Conservation (phyloP, 1,140 invertebrate species). For the Ceratina australensis region DNA sequence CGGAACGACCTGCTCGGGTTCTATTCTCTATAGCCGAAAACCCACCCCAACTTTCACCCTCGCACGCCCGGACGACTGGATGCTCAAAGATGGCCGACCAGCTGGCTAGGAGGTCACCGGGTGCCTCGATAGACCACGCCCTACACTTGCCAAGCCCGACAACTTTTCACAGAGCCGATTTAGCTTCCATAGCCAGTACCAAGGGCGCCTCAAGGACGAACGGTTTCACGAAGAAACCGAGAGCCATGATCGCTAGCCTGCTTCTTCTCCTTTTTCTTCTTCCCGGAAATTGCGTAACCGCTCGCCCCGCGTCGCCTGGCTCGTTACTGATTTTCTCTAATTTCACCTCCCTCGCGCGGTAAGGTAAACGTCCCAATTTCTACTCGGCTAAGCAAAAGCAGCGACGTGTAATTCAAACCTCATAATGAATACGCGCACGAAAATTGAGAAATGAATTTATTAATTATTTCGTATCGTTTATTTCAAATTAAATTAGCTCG, state of each 20-base stretch:
- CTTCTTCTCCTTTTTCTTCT: no score
- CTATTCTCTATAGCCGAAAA: slow-evolving; percentile 42
- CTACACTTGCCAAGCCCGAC: slow-evolving; percentile 54
- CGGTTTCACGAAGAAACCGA: slow-evolving; percentile 20
- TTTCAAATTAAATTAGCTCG: no score
- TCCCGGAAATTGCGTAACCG: slow-evolving; percentile 56
- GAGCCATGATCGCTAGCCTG: slow-evolving; percentile 15
- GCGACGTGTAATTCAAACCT: no score
- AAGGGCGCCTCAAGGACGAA: slow-evolving; percentile 69
- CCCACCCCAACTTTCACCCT: slow-evolving; percentile 61
- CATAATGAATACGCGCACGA: no score
- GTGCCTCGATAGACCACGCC: slow-evolving; percentile 75
- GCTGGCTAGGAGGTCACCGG: slow-evolving; percentile 64
- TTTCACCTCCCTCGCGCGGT: not conserved
- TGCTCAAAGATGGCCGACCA: slow-evolving; percentile 71
- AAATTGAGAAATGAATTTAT: no score
- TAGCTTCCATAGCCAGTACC: slow-evolving; percentile 50
- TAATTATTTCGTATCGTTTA: no score
- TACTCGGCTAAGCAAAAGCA: not conserved
- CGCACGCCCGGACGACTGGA: slow-evolving; percentile 51
- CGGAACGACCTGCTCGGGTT: slow-evolving; percentile 3
- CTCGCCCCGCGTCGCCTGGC: not conserved
- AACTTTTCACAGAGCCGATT: slow-evolving; percentile 45
- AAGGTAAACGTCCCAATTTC: not conserved
- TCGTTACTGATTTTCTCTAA: not conserved